Base-by-base conservation (phyloP, 1,140 invertebrate species). In the Berghia stephanieae region DNA sequence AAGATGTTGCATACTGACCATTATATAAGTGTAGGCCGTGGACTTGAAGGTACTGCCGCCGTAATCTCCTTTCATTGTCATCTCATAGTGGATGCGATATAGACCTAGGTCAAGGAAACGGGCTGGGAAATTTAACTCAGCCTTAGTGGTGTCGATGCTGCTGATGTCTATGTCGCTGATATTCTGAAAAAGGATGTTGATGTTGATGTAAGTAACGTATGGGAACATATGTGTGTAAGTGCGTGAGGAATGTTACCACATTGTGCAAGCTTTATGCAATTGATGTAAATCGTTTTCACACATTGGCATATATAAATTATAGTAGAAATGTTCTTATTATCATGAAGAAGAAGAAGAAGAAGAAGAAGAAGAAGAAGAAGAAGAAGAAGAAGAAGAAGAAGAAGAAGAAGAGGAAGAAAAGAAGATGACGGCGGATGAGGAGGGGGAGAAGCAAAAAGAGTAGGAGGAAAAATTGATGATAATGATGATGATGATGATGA, bases 81-180 rank as follows among this genome's bases (percentile, higher is more conserved):
- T 77, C 0, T 72, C 84, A 70, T 87, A 89, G 1, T 67, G 73
- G 42, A 85, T 42, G 38, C 81, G 76, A 77, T 88, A 89, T 0
- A 84, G 72, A 3, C 87, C 88, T 24, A 82, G 83, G 6, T 77
- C 70, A 8, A 89, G 78, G 42, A 82, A 83, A 1, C 57, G 55
- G 2, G 76, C 68, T 3, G 83, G 82, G 4, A 89, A 66, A 10
- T 83, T 79, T 24, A 89, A 73, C 43, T 86, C 84, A 5, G 88
- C 80, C 36, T 78, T 84, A 31, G 31, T 42, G 5, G 69, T 57
- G 27, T 24, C 16, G 66, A 87, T 21, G 21, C 46, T n/a, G 78
- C 79, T 18, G 44, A 79, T 69, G 70, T 79, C 24, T 76, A 60
- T 72, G 71, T 55, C 46, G 74, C 67, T 63, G 52, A 10, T 52